Evolutionary conservation across 1,140 invertebrate genomes (phyloP), one percentile per base, ranked within the genome.

Genomic region (Colletes latitarsis): DNA sequence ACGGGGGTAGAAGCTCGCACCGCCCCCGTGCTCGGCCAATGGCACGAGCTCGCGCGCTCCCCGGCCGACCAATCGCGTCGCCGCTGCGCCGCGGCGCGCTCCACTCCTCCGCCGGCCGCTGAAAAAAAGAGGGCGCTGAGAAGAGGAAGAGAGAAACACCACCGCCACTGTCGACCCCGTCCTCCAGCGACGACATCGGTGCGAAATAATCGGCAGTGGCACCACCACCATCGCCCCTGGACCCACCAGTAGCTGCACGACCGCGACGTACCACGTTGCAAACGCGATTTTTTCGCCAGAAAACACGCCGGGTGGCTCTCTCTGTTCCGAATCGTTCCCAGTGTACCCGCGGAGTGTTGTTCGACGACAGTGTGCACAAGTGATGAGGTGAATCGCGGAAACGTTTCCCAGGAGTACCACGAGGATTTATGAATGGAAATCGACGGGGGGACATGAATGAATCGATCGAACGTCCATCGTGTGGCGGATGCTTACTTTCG

Each of bases 1-100:
- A 39, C 72, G 86, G 77, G 83, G 88, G 85, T 84, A 88, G 90
- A 81, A 89, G 88, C 86, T 89, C 86, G 90, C 76, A 64, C 89
- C 92, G 89, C 90, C 92, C 91, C 89, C 83, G 71, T 81, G 53
- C 39, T 43, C 60, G 10, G 75, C 92, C 92, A 93, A 93, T 93
- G 75, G 41, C 15, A 17, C 10, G 39, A 41, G 57, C 72, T 60
- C 30, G 69, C 67, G 83, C 70, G 82, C 86, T 81, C 81, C 30
- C 87, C 78, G 86, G 73, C n/a, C 88, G 84, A 82, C 91, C 91
- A 91, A 91, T 92, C 70, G 53, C 21, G 41, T 12, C 9, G 70
- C 43, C 15, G 57, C 9, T 17, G 8, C 64, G 52, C 63, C 52
- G 77, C 5, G 5, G 84, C 62, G 46, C 70, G 15, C 57, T 71